Evolutionary conservation across 2,888 invertebrate species (phyloP).

Genomic region (Oscheius sp.): DNA sequence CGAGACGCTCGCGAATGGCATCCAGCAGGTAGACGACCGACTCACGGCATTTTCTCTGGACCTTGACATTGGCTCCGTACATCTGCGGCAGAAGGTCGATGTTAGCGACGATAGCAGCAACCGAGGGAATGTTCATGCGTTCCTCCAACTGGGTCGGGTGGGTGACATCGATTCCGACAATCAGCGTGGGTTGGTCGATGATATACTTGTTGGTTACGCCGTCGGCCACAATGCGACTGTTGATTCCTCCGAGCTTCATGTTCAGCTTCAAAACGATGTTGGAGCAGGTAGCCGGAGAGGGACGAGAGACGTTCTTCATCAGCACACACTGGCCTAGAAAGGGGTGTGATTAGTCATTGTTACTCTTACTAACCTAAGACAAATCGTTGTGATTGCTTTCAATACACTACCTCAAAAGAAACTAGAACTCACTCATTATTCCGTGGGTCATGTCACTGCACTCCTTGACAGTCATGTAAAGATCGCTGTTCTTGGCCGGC

Average conservation of each 20-base stretch:
- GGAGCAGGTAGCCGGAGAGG: slow-evolving; percentile 77
- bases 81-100: slow-evolving; percentile 70
- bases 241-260: slow-evolving; percentile 84
- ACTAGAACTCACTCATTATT: not conserved
- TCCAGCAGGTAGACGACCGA: slow-evolving; percentile 69
- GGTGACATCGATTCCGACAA: slow-evolving; percentile 90
- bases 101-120: slow-evolving; percentile 77
- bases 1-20: slow-evolving; percentile 66
- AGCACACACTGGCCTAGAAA: slow-evolving; percentile 73
- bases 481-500: slow-evolving; percentile 64
- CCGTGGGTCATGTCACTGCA: slow-evolving; percentile 30
- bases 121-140: slow-evolving; percentile 76
- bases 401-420: no score
- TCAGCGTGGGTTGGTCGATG: slow-evolving; percentile 78
- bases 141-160: slow-evolving; percentile 87
- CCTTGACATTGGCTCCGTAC: slow-evolving; percentile 80
- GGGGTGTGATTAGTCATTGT: no score
- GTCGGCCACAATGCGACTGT: slow-evolving; percentile 78
- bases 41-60: slow-evolving; percentile 79
- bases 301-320: slow-evolving; percentile 68
- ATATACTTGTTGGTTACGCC: slow-evolving; percentile 62
- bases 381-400: no score
- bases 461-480: slow-evolving; percentile 53
- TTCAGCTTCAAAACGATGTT: slow-evolving; percentile 76
- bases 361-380: no score